phyloP scores from a whole-genome alignment of 2,113 vertebrate species.

The Pterophyllum scalare region DNA sequence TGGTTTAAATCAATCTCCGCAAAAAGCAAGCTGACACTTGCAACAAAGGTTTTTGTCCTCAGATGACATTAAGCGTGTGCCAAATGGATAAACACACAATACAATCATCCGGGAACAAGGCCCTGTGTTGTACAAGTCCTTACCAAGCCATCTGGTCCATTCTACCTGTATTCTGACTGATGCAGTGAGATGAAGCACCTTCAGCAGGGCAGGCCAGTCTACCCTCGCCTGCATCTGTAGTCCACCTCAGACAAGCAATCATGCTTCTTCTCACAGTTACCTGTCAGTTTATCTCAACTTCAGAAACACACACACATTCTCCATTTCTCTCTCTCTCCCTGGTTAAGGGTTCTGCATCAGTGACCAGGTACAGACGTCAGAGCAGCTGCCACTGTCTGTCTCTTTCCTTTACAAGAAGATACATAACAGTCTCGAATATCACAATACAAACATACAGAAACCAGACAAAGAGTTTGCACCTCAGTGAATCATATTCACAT shows the following conservation, averaged over 20 bases:
- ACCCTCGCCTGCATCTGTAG: conserved; percentile 48
- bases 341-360: conserved; percentile 67
- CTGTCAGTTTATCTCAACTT: conserved; percentile 66
- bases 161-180: conserved; percentile 55
- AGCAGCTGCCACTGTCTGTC: conserved; percentile 35
- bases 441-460: conserved; percentile 18
- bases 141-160: conserved; percentile 61
- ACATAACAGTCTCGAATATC: conserved; percentile 22
- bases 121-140: conserved; percentile 43
- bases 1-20: neutral
- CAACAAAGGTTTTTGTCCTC: conserved; percentile 40
- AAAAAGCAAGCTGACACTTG: conserved; percentile 20
- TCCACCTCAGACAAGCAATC: conserved; percentile 59
- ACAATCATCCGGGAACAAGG: conserved; percentile 58
- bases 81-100: conserved; percentile 41
- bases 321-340: conserved; percentile 37
- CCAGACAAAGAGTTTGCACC: conserved; percentile 16
- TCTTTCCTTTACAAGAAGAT: conserved; percentile 49
- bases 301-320: conserved; percentile 36
- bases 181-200: conserved; percentile 44
- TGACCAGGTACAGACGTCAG: conserved; percentile 54
- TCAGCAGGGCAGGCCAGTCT: conserved; percentile 34
- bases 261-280: conserved; percentile 53
- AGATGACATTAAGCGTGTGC: conserved; percentile 37
- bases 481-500: conserved; percentile 9